A percentile compares a stretch with the other conserved stretches of the same genome.
phyloP scores from a whole-genome alignment of 2,113 vertebrate genomes.

The Bettongia penicillata region DNA sequence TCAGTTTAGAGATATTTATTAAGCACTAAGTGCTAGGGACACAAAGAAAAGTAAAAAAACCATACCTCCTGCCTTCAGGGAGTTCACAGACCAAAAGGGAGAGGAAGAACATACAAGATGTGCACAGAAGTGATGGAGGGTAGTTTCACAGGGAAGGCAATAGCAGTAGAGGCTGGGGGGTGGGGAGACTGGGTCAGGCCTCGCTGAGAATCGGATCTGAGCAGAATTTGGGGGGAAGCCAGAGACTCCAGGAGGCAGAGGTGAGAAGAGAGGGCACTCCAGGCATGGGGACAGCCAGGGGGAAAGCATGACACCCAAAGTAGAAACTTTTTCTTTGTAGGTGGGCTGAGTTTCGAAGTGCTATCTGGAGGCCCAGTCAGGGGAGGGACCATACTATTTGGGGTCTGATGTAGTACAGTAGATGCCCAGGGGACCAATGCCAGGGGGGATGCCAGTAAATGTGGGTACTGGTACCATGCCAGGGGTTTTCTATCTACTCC shows the following conservation, averaged over 20 bases:
- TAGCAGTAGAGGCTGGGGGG: neutral
- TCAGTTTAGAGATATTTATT: neutral
- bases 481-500: neutral
- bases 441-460: neutral
- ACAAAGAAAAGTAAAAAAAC: neutral
- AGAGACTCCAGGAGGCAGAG: neutral
- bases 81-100: neutral
- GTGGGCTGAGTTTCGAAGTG: neutral
- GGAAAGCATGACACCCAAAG: neutral
- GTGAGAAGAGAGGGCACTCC: neutral
- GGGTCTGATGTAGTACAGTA: neutral
- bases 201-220: neutral
- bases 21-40: neutral
- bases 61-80: neutral
- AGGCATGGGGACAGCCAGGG: neutral
- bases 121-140: neutral
- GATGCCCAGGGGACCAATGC: neutral
- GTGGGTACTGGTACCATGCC: neutral
- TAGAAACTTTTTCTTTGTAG: neutral
- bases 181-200: neutral
- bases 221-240: neutral
- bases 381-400: neutral
- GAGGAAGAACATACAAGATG: neutral
- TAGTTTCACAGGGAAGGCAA: neutral
- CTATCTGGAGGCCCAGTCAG: neutral